Evolutionary conservation across 2,888 invertebrate genomes (phyloP), one percentile per base, ranked within the genome.

Genomic region (Tribolium freemani): DNA sequence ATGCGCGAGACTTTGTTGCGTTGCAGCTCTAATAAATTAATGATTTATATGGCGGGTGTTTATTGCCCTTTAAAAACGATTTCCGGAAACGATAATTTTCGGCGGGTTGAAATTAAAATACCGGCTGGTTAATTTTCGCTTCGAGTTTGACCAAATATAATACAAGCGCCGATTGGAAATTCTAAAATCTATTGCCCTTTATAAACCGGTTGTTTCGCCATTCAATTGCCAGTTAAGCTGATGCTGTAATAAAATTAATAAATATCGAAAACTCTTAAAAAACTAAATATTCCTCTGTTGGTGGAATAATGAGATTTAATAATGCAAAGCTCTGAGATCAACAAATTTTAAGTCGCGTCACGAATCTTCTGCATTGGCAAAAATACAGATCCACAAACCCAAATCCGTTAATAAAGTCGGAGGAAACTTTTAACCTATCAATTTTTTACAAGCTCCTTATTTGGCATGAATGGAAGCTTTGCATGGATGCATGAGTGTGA

Each of bases 61-160:
- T 53, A 69, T 69, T 53, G 50, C 50, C 56, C 51, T 54, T 64
- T 64, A 45, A 64, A 64, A 64, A 64, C 54, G 51, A 53, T 64
- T 53, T 64, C 64, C 54, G 64, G 20, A 54, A 20, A 54, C 45
- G 44, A 64, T 54, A 64, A 54, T 53, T 53, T 54, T 45, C 11
- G n/a, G 20, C 11, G 50, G 26, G 9, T 31, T 10, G 38, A 63
- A 63, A 61, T 48, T 56, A 38, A 38, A 38, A 38, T 38, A 38
- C 38, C 38, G 38, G 38, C 2, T 38, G 38, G 16, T 16, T 11
- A 48, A 48, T 48, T 48, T 16, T 11, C 48, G 48, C 48, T 48
- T 48, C 13, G 48, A 48, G 48, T 11, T 16, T 16, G 48, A 3
- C 48, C 48, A 48, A 38, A 38, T 38, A 38, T 38, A 38, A 38